These are phyloP conservation scores for Hyaena hyaena DNA, from an alignment of 2,113 vertebrate genomes.

Conservation along the genomic window DNA sequence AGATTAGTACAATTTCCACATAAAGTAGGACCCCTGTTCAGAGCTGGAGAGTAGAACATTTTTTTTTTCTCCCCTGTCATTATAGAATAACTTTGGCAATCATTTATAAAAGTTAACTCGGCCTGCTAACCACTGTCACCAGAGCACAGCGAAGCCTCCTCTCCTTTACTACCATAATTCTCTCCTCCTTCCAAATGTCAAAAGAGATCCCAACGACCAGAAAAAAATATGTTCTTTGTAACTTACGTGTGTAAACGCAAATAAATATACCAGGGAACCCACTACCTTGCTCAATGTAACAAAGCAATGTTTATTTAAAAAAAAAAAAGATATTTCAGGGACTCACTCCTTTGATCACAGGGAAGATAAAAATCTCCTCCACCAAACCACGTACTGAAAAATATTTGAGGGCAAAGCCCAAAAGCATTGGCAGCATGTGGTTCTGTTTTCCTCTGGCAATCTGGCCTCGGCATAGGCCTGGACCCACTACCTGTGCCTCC, in stretches of 20 bases:
- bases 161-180: background rate
- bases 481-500: background rate
- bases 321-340: background rate
- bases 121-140: background rate
- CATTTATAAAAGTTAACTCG: background rate
- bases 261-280: background rate
- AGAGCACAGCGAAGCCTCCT: background rate
- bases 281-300: background rate
- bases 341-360: background rate
- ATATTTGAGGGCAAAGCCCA: background rate
- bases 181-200: background rate
- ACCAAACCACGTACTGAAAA: background rate
- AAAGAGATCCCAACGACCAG: background rate
- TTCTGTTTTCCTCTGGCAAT: background rate
- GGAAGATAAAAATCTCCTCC: background rate
- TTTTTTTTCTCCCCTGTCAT: background rate
- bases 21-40: background rate
- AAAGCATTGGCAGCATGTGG: accelerated
- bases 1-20: background rate
- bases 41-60: background rate
- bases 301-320: background rate
- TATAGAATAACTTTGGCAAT: background rate
- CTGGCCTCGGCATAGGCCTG: background rate
- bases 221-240: background rate
- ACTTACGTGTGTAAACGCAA: background rate